Conservation (phyloP, 2,113 vertebrate species). For the Oryzias javanicus region DNA sequence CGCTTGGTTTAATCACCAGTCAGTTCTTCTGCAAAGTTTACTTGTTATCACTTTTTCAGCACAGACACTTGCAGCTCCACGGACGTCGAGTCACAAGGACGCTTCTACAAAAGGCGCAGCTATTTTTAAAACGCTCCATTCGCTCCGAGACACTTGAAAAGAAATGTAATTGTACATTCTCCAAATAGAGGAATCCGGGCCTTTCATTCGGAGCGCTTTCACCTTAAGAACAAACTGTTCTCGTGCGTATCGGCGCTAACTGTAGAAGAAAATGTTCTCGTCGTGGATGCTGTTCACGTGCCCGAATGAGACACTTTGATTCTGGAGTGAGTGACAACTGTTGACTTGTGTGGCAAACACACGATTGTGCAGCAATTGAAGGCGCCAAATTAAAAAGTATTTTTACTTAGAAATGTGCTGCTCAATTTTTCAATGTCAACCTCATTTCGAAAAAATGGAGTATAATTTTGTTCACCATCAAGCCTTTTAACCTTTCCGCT, state of each 20-base stretch:
- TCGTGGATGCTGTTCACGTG: constrained; percentile 6
- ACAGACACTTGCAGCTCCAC: background rate
- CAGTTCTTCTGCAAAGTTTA: constrained; percentile 5
- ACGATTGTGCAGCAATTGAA: too few relatives aligned
- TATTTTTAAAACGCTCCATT: constrained; percentile 40
- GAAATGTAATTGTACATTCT: constrained; percentile 29
- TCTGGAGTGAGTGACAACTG: constrained; percentile 7
- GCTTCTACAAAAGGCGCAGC: constrained; percentile 32
- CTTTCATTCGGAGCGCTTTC: constrained; percentile 24
- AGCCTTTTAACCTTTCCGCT: too few relatives aligned
- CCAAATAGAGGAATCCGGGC: constrained; percentile 20
- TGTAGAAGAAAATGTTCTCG: constrained; percentile 12
- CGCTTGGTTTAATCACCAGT: constrained; percentile 10
- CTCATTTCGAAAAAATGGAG: too few relatives aligned
- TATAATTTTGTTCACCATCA: too few relatives aligned
- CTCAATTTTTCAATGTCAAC: too few relatives aligned
- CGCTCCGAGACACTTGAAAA: constrained; percentile 19
- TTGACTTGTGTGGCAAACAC: background rate
- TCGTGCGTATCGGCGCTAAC: constrained; percentile 13
- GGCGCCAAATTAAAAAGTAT: too few relatives aligned
- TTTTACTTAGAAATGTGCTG: too few relatives aligned
- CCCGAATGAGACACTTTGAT: constrained; percentile 20
- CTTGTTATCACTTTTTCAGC: constrained; percentile 2
- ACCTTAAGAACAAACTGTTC: constrained; percentile 6
- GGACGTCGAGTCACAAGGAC: constrained; percentile 21